Base-by-base conservation (phyloP, 2,888 invertebrate genomes). In the Drosophila picticornis region DNA sequence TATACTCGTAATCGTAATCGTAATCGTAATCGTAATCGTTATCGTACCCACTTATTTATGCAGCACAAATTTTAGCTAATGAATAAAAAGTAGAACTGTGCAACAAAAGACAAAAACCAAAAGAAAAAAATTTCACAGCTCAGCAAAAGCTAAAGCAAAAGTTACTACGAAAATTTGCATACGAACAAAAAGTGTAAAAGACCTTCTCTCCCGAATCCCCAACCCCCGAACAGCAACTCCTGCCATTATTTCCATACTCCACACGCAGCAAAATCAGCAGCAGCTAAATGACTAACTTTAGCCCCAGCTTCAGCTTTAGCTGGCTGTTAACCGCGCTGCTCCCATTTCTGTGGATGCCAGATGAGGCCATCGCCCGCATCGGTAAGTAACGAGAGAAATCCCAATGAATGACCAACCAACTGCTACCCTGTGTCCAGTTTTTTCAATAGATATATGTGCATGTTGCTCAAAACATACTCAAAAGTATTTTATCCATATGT, bases 321-420 rank as follows among this genome's bases (percentile, higher is more conserved):
- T 84, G 84, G 78, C 61, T 88, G 73, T 59, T 85, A 78, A 70
- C 90, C 75, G 72, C 71, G 70, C 69, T 80, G 36, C 74, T 92
- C 55, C 66, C 89, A 75, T 75, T 89, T 46, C 74, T 91, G 68
- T 83, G 91, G 69, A 72, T 90, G 83, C 90, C 84, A 75, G 81
- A 84, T 79, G 91, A 81, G 75, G 88, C 91, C 72, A 90, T 91
- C 74, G 93, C 92, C 64, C 91, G 93, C 68, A 93, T 92, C 73
- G 92, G 92, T 92, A 87, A 93, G 92, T 92, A 82, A 55, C 34
- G 34, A 64, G 27, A 51, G 38, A 31, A 22, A 10, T 10, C 46
- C 31, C 46, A 55, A 51, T 36, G 48, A 51, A 58, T 36, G 66
- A 51, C 7, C 36, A 61, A 59, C 81, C 53, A 19, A 9, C 7